Evolutionary conservation across 1,140 invertebrate species (phyloP).

Genomic region (Papilio machaon): DNA sequence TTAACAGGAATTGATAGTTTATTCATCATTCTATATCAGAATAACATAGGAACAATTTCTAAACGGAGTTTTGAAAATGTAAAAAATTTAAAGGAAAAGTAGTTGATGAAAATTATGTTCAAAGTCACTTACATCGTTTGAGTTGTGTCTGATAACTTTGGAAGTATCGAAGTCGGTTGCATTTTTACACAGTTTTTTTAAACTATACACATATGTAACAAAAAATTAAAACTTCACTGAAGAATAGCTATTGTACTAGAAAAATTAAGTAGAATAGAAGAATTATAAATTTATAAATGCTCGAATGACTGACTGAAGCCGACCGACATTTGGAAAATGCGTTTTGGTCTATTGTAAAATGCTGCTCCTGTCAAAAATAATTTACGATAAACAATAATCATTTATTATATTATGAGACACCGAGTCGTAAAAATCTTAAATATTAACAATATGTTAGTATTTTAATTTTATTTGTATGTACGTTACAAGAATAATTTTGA

Average conservation of each 20-base stretch:
- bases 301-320: conserved; percentile 50
- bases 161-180: conserved; percentile 72
- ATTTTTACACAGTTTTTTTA: conserved; percentile 52
- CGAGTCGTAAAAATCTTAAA: not conserved
- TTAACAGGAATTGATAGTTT: not conserved
- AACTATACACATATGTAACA: conserved; percentile 55
- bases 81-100: not conserved
- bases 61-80: not conserved
- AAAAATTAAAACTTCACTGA: conserved; percentile 43
- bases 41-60: not conserved
- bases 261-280: conserved; percentile 54
- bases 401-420: not conserved
- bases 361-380: conserved; percentile 3
- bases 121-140: conserved; percentile 76
- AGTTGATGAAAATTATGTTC: conserved; percentile 37
- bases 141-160: conserved; percentile 69
- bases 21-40: not conserved
- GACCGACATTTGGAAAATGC: conserved; percentile 55
- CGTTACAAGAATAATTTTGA: not conserved
- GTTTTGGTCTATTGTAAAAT: conserved; percentile 48
- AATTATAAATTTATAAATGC: conserved; percentile 56
- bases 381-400: not conserved
- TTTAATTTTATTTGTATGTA: not conserved
- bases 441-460: not conserved
- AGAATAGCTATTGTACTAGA: conserved; percentile 48